Percentiles rank a stretch among this genome's conserved stretches.
Evolutionary conservation across 2,797 vertebrate genomes (phyloP).

Genomic region (Dicrostonyx torquatus): DNA sequence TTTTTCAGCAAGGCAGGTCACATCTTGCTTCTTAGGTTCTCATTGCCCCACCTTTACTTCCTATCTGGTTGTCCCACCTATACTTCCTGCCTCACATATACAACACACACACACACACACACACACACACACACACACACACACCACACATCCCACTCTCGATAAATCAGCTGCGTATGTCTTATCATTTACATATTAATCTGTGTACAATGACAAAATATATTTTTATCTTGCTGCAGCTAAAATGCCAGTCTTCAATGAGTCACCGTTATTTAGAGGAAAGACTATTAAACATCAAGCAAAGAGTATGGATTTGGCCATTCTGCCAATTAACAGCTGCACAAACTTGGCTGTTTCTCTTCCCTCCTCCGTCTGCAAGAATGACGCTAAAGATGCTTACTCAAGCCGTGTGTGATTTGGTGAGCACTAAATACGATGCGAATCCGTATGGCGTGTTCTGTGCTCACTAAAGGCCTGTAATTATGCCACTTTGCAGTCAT

Average conservation of each 20-base stretch:
- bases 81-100: too few species aligned
- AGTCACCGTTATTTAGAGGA: neutral
- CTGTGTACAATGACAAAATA: neutral
- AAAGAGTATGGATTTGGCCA: neutral
- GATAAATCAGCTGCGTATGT: conserved; percentile 20
- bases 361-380: neutral
- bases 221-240: neutral
- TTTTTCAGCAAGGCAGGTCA: too few species aligned
- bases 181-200: neutral
- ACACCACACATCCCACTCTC: too few species aligned
- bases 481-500: neutral
- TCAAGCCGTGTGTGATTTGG: neutral
- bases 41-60: too few species aligned
- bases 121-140: neutral
- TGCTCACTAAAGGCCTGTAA: neutral
- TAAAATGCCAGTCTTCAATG: neutral
- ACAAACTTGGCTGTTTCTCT: neutral
- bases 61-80: too few species aligned
- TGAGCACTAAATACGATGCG: neutral
- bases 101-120: neutral
- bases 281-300: neutral
- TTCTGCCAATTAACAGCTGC: neutral
- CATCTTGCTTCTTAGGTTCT: too few species aligned
- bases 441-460: neutral
- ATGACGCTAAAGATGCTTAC: neutral